phyloP scores from a whole-genome alignment of 2,797 vertebrate species.

The Agapornis canus region DNA sequence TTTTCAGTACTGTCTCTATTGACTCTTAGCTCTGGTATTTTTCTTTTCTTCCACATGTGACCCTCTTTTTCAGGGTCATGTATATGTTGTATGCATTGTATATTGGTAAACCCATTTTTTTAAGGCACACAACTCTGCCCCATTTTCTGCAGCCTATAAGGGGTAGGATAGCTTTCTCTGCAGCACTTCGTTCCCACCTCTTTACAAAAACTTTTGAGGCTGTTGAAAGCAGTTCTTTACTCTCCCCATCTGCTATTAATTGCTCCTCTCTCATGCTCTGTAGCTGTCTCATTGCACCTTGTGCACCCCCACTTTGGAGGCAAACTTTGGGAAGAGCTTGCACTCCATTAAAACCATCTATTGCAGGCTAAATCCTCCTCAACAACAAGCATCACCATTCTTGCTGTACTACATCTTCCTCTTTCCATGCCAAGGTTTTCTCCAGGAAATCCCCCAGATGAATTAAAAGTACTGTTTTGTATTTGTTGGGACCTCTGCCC shows the following conservation, averaged over 20 bases:
- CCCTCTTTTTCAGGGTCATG: neutral
- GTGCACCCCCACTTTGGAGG: neutral
- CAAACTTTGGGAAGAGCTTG: neutral
- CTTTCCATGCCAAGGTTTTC: slow-evolving; percentile 1
- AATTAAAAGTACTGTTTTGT: slow-evolving; percentile 35
- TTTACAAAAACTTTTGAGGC: neutral
- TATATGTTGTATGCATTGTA: neutral
- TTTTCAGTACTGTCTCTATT: neutral
- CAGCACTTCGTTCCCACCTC: neutral
- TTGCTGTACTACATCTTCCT: neutral
- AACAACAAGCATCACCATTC: neutral
- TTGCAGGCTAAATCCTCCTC: neutral
- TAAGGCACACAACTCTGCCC: neutral
- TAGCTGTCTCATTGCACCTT: neutral
- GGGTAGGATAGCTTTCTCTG: neutral
- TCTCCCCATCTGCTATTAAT: neutral
- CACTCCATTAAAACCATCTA: neutral
- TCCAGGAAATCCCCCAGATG: slow-evolving; percentile 57
- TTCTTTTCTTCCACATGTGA: neutral
- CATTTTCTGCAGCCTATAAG: neutral
- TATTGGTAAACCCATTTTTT: neutral
- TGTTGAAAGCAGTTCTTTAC: neutral
- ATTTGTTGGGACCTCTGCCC: slow-evolving; percentile 32
- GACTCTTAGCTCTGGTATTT: neutral
- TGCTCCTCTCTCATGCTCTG: neutral